Percentiles rank a stretch among this genome's conserved stretches.
Conservation (phyloP, 2,797 vertebrate genomes). For the Buceros bicornis region DNA sequence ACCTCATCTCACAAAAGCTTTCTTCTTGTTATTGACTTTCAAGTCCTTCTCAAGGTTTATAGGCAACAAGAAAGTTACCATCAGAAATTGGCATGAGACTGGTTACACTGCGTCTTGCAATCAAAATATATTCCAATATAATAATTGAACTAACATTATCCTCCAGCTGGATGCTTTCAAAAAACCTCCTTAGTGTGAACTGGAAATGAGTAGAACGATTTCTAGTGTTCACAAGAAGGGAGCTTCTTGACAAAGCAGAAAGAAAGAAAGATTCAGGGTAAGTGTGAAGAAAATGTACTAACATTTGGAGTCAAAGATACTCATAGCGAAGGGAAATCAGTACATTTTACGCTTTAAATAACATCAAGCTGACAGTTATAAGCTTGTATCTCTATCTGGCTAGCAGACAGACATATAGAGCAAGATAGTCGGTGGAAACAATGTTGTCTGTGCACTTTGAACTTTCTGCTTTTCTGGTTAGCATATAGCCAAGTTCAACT, state of each 20-base stretch:
- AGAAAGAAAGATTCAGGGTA: neutral
- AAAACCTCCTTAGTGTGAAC: neutral
- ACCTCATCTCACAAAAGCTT: conserved; percentile 24
- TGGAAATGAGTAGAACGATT: neutral
- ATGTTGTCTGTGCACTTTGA: neutral
- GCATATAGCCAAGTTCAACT: accelerated
- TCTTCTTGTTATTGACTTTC: conserved; percentile 19
- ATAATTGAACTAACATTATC: neutral
- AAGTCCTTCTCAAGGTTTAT: conserved; percentile 27
- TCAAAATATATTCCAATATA: conserved; percentile 13
- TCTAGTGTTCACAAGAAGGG: neutral
- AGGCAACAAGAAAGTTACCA: neutral
- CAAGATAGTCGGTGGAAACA: neutral
- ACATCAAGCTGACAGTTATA: neutral
- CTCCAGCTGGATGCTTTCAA: neutral
- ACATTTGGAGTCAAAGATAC: neutral
- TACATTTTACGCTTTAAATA: neutral
- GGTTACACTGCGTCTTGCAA: neutral
- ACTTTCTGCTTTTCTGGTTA: neutral
- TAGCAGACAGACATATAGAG: neutral
- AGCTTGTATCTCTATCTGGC: neutral
- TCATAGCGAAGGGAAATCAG: neutral
- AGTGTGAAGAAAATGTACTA: neutral
- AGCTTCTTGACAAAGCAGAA: neutral
- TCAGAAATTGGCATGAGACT: neutral